Evolutionary conservation across 1,140 invertebrate species (phyloP), one percentile per base, ranked within the genome.

Genomic region (Calliopsis andreniformis): DNA sequence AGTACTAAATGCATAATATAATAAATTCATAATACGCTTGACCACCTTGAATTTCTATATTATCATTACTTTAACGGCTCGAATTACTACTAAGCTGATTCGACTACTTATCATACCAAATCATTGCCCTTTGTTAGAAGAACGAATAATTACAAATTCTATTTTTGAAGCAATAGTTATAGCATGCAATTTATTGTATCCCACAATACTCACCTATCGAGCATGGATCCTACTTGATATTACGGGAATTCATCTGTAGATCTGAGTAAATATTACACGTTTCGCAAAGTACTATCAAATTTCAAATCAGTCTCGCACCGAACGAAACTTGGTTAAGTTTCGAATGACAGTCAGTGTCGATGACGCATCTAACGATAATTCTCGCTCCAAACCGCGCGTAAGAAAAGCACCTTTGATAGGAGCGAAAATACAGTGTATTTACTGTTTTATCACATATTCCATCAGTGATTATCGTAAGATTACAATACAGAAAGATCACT

Each of bases 241-340:
- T 32, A 25, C 20, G 59, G 42, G 16, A 42, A 30, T 25, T 30
- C 14, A 69, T 14, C 5, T 32, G 6, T 25, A 47, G 1, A 20
- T 62, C 47, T 39, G 10, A 71, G 39, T 66, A 66, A 56, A 66
- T 66, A 3, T 45, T 35, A 73, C 39, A 32, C 18, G 16, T 66
- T 66, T 73, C 42, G 39, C 23, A 39, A n/a, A 56, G 12, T 47
- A 56, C 55, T 25, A 64, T 43, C n/a, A n/a, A n/a, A 0, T 72
- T 55, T 72, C n/a, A 16, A 30, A 73, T 43, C 35, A 53, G 1
- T 43, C 16, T 49, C 45, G 47, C 42, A 28, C 49, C 10, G 42
- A 32, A 42, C 10, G 12, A 28, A 39, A 39, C 35, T n/a, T 49
- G 79, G 80, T 82, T 81, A 82, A 7, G 42, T 82, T 62, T 67